Base-by-base conservation (phyloP, 1,140 invertebrate species). In the Halesus radiatus region DNA sequence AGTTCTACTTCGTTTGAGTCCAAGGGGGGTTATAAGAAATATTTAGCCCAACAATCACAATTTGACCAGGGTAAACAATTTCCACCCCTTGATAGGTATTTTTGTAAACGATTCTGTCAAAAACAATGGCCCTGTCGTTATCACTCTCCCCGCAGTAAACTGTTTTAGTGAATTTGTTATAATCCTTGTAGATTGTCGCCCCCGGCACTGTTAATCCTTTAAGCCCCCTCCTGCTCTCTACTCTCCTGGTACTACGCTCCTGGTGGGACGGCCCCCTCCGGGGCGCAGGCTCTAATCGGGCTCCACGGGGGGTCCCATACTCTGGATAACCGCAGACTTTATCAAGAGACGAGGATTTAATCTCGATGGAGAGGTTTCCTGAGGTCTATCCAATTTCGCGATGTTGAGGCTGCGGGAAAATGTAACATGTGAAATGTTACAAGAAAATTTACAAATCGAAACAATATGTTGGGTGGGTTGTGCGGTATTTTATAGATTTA, bases 171-270 rank as follows among this genome's bases (percentile, higher is more conserved):
- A 68, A 68, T 68, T 68, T 32, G 64, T 68, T 32, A 45, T 68
- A 68, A 68, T 68, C 64, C 64, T 68, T 50, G 64, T 32, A 32
- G 64, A 68, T 68, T 68, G 64, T 68, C 64, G 32, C 64, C 29
- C 64, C 32, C 2, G 64, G 64, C n/a, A 20, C 56, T 60, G 18
- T 8, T 60, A 60, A 60, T 60, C 56, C 56, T 60, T 60, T 60
- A 60, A 60, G 18, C 56, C 20, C 23, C 56, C 18, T 3, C 20
- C 56, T 45, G 37, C 37, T 45, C 37, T 45, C 37, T 45, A 10
- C 37, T 45, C 37, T 45, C 37, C 37, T 45, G 37, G 37, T 45
- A 45, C 37, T 45, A 10, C 3, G 37, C 5, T 13, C 37, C 37
- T 45, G 37, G 8, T 10, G 13, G 29, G 13, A 6, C 4, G 26